phyloP scores from a whole-genome alignment of 2,113 vertebrate genomes.

The Anhinga anhinga region DNA sequence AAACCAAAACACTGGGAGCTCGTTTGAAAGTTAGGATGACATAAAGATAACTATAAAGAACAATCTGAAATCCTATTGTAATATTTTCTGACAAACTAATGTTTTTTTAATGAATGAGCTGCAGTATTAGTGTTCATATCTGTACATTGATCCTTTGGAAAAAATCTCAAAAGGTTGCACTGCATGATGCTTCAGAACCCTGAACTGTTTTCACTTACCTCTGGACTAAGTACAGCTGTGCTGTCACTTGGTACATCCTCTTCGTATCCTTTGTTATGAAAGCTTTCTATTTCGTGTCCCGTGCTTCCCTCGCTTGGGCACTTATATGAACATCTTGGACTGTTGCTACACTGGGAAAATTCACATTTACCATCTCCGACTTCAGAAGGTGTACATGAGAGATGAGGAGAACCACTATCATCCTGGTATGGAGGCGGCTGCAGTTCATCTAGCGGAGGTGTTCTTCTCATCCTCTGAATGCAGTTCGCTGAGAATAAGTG shows the following conservation, averaged over 20 bases:
- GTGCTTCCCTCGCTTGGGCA: slow-evolving; percentile 90
- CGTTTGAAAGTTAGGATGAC: neutral
- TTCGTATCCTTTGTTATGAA: slow-evolving; percentile 92
- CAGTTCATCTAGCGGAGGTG: slow-evolving; percentile 92
- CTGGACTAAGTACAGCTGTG: slow-evolving; percentile 93
- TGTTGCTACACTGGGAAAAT: slow-evolving; percentile 89
- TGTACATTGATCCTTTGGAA: neutral
- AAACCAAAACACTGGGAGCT: neutral
- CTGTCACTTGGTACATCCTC: slow-evolving; percentile 97
- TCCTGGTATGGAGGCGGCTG: slow-evolving; percentile 96
- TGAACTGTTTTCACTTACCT: slow-evolving; percentile 76
- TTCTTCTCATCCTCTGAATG: slow-evolving; percentile 96
- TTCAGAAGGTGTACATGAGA: slow-evolving; percentile 93
- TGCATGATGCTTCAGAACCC: neutral
- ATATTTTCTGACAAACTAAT: neutral
- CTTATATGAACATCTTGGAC: slow-evolving; percentile 89
- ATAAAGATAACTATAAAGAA: neutral
- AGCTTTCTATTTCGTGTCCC: slow-evolving; percentile 86
- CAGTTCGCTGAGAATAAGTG: slow-evolving; percentile 84
- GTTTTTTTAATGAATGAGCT: neutral
- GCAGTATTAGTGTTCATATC: neutral
- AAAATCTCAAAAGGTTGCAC: neutral
- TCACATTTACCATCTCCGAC: slow-evolving; percentile 91
- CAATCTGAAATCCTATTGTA: neutral
- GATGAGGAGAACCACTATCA: slow-evolving; percentile 93